Conservation (phyloP, 2,797 vertebrate species). For the Schizopygopsis pylzovi region DNA sequence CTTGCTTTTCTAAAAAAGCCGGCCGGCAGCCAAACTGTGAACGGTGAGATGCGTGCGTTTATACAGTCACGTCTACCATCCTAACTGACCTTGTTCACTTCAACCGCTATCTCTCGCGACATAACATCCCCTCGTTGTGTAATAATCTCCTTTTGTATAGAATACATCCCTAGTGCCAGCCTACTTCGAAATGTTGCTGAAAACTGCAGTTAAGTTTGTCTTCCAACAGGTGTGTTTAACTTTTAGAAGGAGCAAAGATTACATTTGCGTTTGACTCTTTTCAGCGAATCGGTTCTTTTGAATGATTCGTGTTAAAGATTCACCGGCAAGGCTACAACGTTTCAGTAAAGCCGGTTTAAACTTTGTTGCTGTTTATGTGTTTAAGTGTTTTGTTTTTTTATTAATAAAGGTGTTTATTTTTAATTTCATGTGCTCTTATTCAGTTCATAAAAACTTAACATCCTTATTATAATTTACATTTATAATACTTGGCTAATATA, state of each 20-base stretch:
- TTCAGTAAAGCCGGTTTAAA: neutral
- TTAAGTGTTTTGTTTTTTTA: neutral
- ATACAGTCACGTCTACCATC: constrained; percentile 59
- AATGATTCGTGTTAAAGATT: neutral
- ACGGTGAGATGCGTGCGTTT: constrained; percentile 52
- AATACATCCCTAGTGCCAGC: neutral
- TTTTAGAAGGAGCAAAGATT: neutral
- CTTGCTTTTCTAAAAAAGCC: neutral
- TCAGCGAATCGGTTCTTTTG: constrained; percentile 18
- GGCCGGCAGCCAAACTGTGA: neutral
- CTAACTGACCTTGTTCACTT: constrained; percentile 45
- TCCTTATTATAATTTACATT: neutral
- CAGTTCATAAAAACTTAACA: neutral
- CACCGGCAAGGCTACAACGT: neutral
- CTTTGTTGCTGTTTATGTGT: neutral
- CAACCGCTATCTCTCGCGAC: constrained; percentile 31
- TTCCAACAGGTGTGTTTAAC: neutral
- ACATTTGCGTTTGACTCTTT: neutral
- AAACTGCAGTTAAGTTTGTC: neutral
- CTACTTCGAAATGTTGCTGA: neutral
- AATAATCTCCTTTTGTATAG: neutral
- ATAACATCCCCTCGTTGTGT: constrained; percentile 15
- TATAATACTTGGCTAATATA: neutral
- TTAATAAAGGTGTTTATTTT: neutral
- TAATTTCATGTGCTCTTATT: neutral